Evolutionary conservation across 2,888 invertebrate genomes (phyloP).

Genomic region (Lasioglossum malachurum): DNA sequence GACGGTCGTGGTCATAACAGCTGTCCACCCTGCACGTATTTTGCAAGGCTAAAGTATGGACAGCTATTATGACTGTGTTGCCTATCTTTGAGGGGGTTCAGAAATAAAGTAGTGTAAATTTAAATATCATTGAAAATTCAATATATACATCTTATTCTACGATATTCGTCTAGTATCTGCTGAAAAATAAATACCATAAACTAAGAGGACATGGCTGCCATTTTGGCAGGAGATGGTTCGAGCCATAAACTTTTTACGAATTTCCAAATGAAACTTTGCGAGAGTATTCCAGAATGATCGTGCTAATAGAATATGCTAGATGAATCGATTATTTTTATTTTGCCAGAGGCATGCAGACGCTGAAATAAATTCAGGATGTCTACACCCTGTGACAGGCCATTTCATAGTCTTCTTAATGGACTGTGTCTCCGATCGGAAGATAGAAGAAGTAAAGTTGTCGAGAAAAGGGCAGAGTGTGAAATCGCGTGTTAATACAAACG

Average conservation of each 20-base stretch:
- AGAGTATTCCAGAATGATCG: too few relatives aligned
- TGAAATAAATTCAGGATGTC: background rate
- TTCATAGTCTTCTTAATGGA: background rate
- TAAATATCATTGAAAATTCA: background rate
- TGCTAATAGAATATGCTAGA: background rate
- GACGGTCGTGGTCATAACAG: background rate
- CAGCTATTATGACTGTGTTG: background rate
- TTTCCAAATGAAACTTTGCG: too few relatives aligned
- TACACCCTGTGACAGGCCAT: background rate
- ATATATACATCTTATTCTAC: background rate
- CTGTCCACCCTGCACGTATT: background rate
- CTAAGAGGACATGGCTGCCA: background rate
- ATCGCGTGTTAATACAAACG: slow-evolving; percentile 5
- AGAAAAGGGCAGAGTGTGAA: slow-evolving; percentile 5
- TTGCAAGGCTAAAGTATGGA: background rate
- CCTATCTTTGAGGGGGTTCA: background rate
- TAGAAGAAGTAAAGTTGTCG: slow-evolving; percentile 5
- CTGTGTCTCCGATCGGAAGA: background rate
- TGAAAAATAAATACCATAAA: background rate
- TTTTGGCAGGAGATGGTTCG: background rate
- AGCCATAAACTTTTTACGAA: too few relatives aligned
- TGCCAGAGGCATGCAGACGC: background rate
- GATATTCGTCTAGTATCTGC: too few relatives aligned
- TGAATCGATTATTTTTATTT: background rate
- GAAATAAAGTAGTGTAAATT: background rate